Conservation (phyloP, 2,797 vertebrate species). For the Pygocentrus nattereri region DNA sequence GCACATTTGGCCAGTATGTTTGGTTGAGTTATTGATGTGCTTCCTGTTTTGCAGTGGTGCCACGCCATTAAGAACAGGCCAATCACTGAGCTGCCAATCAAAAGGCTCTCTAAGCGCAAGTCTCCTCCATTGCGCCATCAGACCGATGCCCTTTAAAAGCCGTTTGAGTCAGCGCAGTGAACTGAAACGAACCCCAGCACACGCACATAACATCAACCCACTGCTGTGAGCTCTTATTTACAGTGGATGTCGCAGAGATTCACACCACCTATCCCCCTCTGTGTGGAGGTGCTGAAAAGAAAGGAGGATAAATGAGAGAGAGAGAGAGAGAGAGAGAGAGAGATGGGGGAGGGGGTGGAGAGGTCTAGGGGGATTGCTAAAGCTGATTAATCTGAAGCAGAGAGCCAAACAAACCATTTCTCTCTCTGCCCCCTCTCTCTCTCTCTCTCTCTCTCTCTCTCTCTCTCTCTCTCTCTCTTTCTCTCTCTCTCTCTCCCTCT, state of each 20-base stretch:
- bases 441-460: slow-evolving; percentile 44
- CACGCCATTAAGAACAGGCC: not conserved
- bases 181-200: not conserved
- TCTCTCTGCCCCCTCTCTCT: not conserved
- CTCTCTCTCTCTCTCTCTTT: slow-evolving; percentile 15
- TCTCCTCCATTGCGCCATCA: not conserved
- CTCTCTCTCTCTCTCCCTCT: not conserved
- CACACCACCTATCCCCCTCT: not conserved
- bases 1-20: not conserved
- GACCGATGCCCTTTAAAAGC: slow-evolving; percentile 21
- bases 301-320: not conserved
- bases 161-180: slow-evolving; percentile 10
- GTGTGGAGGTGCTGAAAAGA: slow-evolving; percentile 1
- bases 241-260: not conserved
- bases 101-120: not conserved
- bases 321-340: not conserved
- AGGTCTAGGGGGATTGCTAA: not conserved
- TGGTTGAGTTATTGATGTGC: not conserved
- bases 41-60: not conserved
- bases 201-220: not conserved
- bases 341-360: not conserved
- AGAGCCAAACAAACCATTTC: slow-evolving; percentile 8
- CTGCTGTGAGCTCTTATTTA: slow-evolving; percentile 18
- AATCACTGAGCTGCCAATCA: not conserved
- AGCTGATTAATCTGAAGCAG: slow-evolving; percentile 40